Evolutionary conservation across 1,140 invertebrate genomes (phyloP).

Genomic region (Hylaeus volcanicus): DNA sequence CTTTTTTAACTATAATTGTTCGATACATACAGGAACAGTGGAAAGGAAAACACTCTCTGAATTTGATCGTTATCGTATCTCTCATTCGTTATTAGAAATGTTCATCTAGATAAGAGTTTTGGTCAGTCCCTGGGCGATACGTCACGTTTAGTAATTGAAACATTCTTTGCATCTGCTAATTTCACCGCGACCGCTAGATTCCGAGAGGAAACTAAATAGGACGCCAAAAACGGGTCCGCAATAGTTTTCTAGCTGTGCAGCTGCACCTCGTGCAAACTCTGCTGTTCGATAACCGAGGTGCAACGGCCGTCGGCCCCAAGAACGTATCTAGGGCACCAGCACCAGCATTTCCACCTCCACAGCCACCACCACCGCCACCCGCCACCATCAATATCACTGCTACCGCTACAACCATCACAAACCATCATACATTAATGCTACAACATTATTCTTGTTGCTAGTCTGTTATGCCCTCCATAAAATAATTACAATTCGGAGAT

Average conservation of each 20-base stretch:
- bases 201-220: conserved; percentile 15
- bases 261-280: conserved; percentile 64
- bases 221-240: conserved; percentile 22
- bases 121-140: too few relatives aligned
- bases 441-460: neutral
- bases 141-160: neutral
- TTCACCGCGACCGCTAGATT: conserved; percentile 10
- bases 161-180: neutral
- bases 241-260: conserved; percentile 53
- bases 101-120: too few relatives aligned
- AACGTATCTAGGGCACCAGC: conserved; percentile 74
- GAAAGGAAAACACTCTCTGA: too few relatives aligned
- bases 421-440: conserved; percentile 10
- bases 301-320: conserved; percentile 74
- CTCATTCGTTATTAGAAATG: too few relatives aligned
- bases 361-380: neutral
- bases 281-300: conserved; percentile 75
- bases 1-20: too few relatives aligned
- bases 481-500: too few relatives aligned
- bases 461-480: too few relatives aligned
- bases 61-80: too few relatives aligned
- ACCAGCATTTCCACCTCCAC: conserved; percentile 52
- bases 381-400: conserved; percentile 35
- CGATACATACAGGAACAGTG: too few relatives aligned
- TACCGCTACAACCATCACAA: conserved; percentile 17